A percentile compares a stretch with the other conserved stretches of the same genome.
Evolutionary conservation across 1,140 invertebrate genomes (phyloP).

Genomic region (Ceratina japonica): DNA sequence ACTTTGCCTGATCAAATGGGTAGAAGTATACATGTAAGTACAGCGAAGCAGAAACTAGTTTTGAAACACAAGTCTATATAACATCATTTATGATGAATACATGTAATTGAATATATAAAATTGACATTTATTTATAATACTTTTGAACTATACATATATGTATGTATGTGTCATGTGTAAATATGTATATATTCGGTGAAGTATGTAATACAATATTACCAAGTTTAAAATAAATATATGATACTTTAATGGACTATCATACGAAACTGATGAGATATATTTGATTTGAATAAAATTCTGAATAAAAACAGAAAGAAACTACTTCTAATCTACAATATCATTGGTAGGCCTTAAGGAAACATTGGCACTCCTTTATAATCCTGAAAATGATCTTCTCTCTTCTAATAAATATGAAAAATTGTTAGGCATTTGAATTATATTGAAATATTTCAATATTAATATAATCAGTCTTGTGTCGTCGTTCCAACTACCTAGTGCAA

Average conservation of each 20-base stretch:
- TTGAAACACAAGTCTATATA: too few species aligned
- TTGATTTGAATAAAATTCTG: background rate
- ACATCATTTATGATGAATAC: too few species aligned
- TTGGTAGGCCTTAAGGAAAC: slow-evolving; percentile 15
- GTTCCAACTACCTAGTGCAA: slow-evolving; percentile 3
- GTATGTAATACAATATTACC: background rate
- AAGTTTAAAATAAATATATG: background rate
- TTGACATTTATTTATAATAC: too few species aligned
- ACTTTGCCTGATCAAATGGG: too few species aligned
- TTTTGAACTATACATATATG: too few species aligned
- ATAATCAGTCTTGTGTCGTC: slow-evolving; percentile 57
- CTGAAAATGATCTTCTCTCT: slow-evolving; percentile 2
- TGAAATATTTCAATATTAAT: slow-evolving; percentile 33
- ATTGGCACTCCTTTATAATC: slow-evolving; percentile 15
- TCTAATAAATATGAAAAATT: slow-evolving; percentile 2
- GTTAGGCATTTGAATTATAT: slow-evolving; percentile 26
- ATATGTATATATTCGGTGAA: background rate
- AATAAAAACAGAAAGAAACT: background rate
- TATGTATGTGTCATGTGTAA: too few species aligned
- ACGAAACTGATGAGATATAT: background rate
- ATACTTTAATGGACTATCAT: background rate
- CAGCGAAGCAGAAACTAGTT: too few species aligned
- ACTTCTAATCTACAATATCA: background rate
- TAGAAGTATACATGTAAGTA: too few species aligned
- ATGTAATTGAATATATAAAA: too few species aligned